A percentile compares a stretch with the other conserved stretches of the same genome.
Evolutionary conservation across 2,888 invertebrate species (phyloP).

Genomic region (Zygogramma bicolorata): DNA sequence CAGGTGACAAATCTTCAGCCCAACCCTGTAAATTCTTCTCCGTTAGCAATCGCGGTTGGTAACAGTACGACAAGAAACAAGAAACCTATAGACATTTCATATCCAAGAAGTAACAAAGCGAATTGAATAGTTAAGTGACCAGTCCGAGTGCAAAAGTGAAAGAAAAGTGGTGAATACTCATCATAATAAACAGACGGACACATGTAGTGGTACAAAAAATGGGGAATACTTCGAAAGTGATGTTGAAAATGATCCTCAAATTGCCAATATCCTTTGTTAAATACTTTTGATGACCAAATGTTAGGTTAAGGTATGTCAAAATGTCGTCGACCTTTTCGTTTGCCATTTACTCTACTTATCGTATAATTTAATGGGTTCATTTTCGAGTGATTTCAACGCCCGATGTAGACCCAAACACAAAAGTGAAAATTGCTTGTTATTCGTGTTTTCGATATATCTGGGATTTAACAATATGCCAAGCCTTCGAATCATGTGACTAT

Average conservation of each 20-base stretch:
- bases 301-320: slow-evolving; percentile 62
- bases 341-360: slow-evolving; percentile 53
- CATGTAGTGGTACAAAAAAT: slow-evolving; percentile 15
- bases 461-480: slow-evolving; percentile 38
- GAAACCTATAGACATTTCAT: slow-evolving; percentile 35
- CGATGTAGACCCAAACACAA: neutral
- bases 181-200: slow-evolving; percentile 4
- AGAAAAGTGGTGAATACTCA: slow-evolving; percentile 22
- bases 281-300: slow-evolving; percentile 46
- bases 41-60: slow-evolving; percentile 38
- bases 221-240: slow-evolving; percentile 24
- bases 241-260: slow-evolving; percentile 21
- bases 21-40: slow-evolving; percentile 33
- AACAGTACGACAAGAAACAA: slow-evolving; percentile 36
- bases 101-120: slow-evolving; percentile 35
- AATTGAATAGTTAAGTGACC: slow-evolving; percentile 31
- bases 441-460: neutral
- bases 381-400: neutral
- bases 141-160: slow-evolving; percentile 23
- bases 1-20: slow-evolving; percentile 10
- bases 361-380: slow-evolving; percentile 25
- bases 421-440: slow-evolving; percentile 2
- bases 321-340: slow-evolving; percentile 62
- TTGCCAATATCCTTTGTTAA: slow-evolving; percentile 21
- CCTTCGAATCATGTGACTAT: slow-evolving; percentile 39